Conservation (phyloP, 2,888 invertebrate species). For the Drosophila lutescens region DNA sequence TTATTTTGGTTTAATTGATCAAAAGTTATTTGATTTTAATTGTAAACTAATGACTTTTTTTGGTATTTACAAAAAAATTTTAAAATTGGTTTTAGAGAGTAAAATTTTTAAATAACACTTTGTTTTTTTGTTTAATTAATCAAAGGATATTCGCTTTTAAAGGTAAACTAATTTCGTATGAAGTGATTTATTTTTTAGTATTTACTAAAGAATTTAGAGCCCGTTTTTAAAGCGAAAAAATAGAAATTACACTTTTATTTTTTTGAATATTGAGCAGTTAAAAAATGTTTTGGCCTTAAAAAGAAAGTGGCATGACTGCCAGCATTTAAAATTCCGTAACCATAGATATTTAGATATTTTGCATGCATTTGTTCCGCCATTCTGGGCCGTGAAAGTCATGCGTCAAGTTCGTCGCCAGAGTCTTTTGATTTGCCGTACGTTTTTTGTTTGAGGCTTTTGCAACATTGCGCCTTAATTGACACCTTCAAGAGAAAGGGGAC, state of each 20-base stretch:
- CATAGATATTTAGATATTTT: constrained; percentile 10
- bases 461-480: constrained; percentile 70
- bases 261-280: background rate
- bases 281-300: background rate
- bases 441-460: constrained; percentile 42
- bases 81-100: too few relatives aligned
- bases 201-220: too few relatives aligned
- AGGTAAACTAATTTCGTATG: background rate
- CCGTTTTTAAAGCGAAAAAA: too few relatives aligned
- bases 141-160: too few relatives aligned
- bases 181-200: background rate
- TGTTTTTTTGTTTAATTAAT: too few relatives aligned
- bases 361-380: constrained; percentile 36
- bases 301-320: constrained; percentile 26
- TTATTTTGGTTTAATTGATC: too few relatives aligned
- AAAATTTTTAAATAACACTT: too few relatives aligned
- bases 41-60: background rate
- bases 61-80: background rate
- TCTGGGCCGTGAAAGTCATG: constrained; percentile 69
- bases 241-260: background rate
- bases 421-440: constrained; percentile 55
- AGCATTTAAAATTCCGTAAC: constrained; percentile 17
- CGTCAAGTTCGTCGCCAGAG: constrained; percentile 67
- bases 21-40: too few relatives aligned
- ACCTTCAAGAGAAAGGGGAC: constrained; percentile 45